A percentile compares a stretch with the other conserved stretches of the same genome.
phyloP scores from a whole-genome alignment of 2,888 invertebrate genomes.

The Salticus scenicus region DNA sequence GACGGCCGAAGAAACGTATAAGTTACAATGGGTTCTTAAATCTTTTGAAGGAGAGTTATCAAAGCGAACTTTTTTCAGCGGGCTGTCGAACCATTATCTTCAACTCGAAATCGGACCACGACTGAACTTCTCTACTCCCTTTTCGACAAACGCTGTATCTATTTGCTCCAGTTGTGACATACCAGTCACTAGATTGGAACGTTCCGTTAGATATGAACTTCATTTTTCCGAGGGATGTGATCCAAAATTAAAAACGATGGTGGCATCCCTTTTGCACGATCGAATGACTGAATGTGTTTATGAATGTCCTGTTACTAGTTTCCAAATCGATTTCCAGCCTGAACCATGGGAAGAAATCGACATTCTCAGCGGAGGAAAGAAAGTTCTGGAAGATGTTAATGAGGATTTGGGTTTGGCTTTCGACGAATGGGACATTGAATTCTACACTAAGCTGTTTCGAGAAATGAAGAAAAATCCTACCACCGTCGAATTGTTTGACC shows the following conservation, averaged over 20 bases:
- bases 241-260: constrained; percentile 9
- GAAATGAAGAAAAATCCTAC: constrained; percentile 93
- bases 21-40: constrained; percentile 86
- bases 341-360: constrained; percentile 90
- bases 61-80: constrained; percentile 7
- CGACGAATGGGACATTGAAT: constrained; percentile 93
- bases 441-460: constrained; percentile 90
- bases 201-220: constrained; percentile 84
- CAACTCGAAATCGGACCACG: constrained; percentile 77
- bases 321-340: constrained; percentile 79
- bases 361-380: constrained; percentile 79
- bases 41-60: constrained; percentile 77
- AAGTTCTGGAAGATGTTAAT: constrained; percentile 88
- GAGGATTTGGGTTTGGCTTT: constrained; percentile 89
- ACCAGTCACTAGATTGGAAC: constrained; percentile 86
- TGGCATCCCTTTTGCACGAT: constrained; percentile 82
- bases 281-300: constrained; percentile 95
- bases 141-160: constrained; percentile 96
- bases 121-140: constrained; percentile 95
- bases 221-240: constrained; percentile 71
- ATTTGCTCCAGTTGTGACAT: constrained; percentile 86
- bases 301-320: constrained; percentile 79
- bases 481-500: constrained; percentile 97
- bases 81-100: neutral
- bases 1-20: constrained; percentile 80